These are phyloP conservation scores for Nannoperca obscura DNA, from an alignment of 2,797 vertebrate genomes.

Conservation along the genomic window DNA sequence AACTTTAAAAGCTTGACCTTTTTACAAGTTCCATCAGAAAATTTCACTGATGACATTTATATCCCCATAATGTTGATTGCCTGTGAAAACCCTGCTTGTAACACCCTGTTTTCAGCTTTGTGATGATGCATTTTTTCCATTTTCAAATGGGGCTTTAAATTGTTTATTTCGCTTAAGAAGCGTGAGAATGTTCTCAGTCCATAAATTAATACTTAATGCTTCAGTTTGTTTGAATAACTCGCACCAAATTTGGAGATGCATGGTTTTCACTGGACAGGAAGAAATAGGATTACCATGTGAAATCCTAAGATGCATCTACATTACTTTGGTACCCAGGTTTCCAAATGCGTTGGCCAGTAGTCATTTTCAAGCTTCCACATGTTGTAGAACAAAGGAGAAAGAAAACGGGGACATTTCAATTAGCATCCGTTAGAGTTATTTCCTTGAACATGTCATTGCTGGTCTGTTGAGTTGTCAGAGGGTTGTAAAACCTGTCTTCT, in stretches of 20 bases:
- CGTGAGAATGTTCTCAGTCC: neutral
- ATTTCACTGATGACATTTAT: neutral
- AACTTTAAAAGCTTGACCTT: neutral
- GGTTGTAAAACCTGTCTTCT: slow-evolving; percentile 5
- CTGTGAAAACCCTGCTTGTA: neutral
- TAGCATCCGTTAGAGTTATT: slow-evolving; percentile 21
- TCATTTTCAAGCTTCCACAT: neutral
- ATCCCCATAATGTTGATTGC: neutral
- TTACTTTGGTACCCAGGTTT: neutral
- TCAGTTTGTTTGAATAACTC: neutral
- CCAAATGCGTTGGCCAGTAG: neutral
- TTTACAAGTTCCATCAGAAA: neutral
- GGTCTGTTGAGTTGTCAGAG: slow-evolving; percentile 14
- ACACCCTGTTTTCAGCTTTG: neutral
- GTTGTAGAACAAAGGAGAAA: slow-evolving; percentile 1
- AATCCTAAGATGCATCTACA: neutral
- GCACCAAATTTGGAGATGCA: neutral
- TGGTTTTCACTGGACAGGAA: neutral
- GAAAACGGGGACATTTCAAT: neutral
- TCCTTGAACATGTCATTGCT: neutral
- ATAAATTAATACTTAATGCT: neutral
- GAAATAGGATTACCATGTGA: neutral
- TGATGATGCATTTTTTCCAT: neutral
- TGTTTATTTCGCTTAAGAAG: neutral
- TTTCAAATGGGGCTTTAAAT: neutral